phyloP scores from a whole-genome alignment of 2,113 vertebrate species.

The Chaenocephalus aceratus region DNA sequence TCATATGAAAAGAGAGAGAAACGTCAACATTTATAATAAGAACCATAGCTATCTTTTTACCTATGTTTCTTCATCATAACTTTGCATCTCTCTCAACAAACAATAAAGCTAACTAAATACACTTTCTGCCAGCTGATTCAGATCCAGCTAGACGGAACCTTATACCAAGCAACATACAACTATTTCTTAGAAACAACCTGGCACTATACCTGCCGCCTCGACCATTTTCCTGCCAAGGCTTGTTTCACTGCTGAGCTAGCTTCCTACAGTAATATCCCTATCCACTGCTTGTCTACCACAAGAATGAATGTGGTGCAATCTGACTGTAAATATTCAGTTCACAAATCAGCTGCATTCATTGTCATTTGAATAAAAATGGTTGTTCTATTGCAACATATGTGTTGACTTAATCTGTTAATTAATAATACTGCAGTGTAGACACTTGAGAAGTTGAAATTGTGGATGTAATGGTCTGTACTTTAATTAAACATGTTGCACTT shows the following conservation, averaged over 20 bases:
- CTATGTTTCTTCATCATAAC: neutral
- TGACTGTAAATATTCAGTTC: conserved; percentile 3
- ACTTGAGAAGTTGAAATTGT: conserved; percentile 8
- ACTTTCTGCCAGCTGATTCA: conserved; percentile 9
- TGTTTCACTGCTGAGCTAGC: conserved; percentile 45
- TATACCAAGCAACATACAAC: conserved; percentile 19
- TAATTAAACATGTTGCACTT: conserved; percentile 26
- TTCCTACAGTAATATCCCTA: conserved; percentile 18
- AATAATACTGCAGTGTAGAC: neutral
- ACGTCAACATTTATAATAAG: neutral
- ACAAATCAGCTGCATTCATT: conserved; percentile 10
- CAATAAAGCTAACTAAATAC: neutral
- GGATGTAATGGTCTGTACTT: neutral
- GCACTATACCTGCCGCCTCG: conserved; percentile 32
- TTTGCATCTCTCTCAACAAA: neutral
- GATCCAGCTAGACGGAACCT: neutral
- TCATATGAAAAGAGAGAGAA: neutral
- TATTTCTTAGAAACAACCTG: conserved; percentile 35
- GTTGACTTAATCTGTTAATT: neutral
- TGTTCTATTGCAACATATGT: neutral
- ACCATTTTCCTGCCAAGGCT: conserved; percentile 53
- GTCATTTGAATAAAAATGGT: neutral
- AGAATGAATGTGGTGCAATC: conserved; percentile 20
- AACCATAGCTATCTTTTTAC: conserved; percentile 5
- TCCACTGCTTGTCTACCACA: conserved; percentile 22